Conservation (phyloP, 2,113 vertebrate genomes). For the Chiloscyllium plagiosum region DNA sequence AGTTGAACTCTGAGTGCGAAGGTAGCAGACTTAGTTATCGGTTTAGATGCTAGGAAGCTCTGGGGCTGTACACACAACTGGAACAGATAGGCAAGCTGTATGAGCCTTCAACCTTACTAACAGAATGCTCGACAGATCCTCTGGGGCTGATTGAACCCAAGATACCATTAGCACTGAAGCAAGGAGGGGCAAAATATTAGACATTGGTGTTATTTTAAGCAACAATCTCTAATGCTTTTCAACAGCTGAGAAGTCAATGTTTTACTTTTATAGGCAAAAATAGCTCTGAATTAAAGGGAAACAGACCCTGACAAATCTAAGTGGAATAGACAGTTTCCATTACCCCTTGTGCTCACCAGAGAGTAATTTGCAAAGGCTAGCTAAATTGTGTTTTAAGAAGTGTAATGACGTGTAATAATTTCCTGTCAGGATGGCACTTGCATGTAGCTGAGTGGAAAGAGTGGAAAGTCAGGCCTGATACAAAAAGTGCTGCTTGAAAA, state of each 20-base stretch:
- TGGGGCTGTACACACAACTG: constrained; percentile 39
- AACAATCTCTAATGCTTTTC: constrained; percentile 22
- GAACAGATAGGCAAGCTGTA: constrained; percentile 29
- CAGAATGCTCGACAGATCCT: constrained; percentile 29
- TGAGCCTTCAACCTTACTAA: constrained; percentile 30
- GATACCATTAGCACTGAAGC: constrained; percentile 37
- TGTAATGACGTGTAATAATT: constrained; percentile 77
- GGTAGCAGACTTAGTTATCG: constrained; percentile 40
- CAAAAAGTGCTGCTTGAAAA: constrained; percentile 45
- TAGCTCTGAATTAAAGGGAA: constrained; percentile 42
- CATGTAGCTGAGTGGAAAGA: constrained; percentile 49
- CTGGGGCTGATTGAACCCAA: constrained; percentile 40
- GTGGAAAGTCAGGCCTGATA: constrained; percentile 44
- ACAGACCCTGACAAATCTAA: constrained; percentile 52
- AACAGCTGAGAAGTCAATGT: constrained; percentile 2
- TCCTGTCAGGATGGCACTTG: constrained; percentile 67
- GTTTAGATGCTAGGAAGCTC: constrained; percentile 39
- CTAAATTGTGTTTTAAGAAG: constrained; percentile 79
- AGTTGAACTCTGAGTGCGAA: constrained; percentile 26
- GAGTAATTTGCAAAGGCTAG: constrained; percentile 69
- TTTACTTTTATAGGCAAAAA: constrained; percentile 44
- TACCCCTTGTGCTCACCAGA: constrained; percentile 59
- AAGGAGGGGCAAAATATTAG: constrained; percentile 21
- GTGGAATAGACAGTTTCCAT: constrained; percentile 73
- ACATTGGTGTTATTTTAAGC: constrained; percentile 32